Base-by-base conservation (phyloP, 1,140 invertebrate species). In the Matsumurasca onukii region DNA sequence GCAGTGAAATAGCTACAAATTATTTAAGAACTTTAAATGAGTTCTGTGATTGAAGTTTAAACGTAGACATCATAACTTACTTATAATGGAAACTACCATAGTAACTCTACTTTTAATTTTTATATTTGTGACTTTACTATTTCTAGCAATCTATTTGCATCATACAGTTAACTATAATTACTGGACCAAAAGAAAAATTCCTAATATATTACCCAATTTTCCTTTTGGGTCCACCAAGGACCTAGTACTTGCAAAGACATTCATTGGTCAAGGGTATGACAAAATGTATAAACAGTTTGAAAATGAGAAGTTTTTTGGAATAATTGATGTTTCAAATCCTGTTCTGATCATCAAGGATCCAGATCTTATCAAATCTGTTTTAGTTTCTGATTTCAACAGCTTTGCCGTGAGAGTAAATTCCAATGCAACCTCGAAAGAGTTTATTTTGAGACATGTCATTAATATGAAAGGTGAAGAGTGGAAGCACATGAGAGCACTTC, bases 341-440 rank as follows among this genome's bases (percentile, higher is more conserved):
- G 55, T 59, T 27, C 55, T 59, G 25, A 27, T 59, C 2, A 12
- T 39, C 5, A 59, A 27, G n/a, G 83, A 85, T 73, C 79, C 82
- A 12, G 82, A 86, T 2, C 66, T 87, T 13, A 81, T 87, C 0
- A 86, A 85, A 75, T 71, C 77, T 30, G 73, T 87, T 31, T 77
- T 82, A 52, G 82, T 86, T 27, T 79, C 80, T 72, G 84, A 87
- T 75, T 86, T 85, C 75, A 81, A 85, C 69, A 74, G 83, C 76
- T 86, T 87, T 71, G 75, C 79, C 12, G 82, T 86, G 69, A 74
- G 83, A 1, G 68, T 70, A 20, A 68, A 68, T 27, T 24, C 72
- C 13, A 31, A 24, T 31, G 63, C 72, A 31, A 67, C 66, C 13
- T 59, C 66, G 15, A 30, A 22, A 3, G 34, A 67, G 29, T 69